Evolutionary conservation across 2,113 vertebrate genomes (phyloP).

Genomic region (Hiodon alosoides): DNA sequence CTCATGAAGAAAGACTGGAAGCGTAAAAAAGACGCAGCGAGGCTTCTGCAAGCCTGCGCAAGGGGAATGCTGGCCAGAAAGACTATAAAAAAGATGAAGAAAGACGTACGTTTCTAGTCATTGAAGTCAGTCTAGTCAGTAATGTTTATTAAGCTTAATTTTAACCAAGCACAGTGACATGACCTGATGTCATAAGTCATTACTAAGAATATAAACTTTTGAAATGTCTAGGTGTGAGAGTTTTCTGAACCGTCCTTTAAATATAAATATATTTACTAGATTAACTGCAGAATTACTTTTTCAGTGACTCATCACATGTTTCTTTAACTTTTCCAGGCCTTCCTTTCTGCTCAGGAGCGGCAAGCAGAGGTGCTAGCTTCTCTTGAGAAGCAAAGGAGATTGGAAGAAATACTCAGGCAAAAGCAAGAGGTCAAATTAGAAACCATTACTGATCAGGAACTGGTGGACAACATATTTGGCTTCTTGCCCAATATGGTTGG

Average conservation of each 20-base stretch:
- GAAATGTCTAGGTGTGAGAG: background rate
- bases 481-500: slow-evolving; percentile 58
- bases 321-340: slow-evolving; percentile 46
- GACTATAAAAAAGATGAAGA: slow-evolving; percentile 43
- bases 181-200: no score
- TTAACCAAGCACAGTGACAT: no score
- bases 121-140: background rate
- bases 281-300: no score
- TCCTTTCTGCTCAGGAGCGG: slow-evolving; percentile 24
- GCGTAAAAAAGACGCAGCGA: slow-evolving; percentile 55
- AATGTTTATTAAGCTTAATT: background rate
- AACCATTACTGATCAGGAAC: slow-evolving; percentile 53
- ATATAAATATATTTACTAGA: no score
- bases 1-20: slow-evolving; percentile 54
- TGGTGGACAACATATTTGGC: slow-evolving; percentile 65
- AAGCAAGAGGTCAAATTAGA: slow-evolving; percentile 37
- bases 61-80: slow-evolving; percentile 68
- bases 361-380: slow-evolving; percentile 22
- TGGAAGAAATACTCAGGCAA: slow-evolving; percentile 13
- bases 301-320: background rate
- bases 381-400: slow-evolving; percentile 36
- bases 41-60: slow-evolving; percentile 67
- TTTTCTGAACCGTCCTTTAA: no score
- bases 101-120: slow-evolving; percentile 46
- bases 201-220: background rate